Evolutionary conservation across 2,888 invertebrate genomes (phyloP).

Genomic region (Machimus atricapillus): DNA sequence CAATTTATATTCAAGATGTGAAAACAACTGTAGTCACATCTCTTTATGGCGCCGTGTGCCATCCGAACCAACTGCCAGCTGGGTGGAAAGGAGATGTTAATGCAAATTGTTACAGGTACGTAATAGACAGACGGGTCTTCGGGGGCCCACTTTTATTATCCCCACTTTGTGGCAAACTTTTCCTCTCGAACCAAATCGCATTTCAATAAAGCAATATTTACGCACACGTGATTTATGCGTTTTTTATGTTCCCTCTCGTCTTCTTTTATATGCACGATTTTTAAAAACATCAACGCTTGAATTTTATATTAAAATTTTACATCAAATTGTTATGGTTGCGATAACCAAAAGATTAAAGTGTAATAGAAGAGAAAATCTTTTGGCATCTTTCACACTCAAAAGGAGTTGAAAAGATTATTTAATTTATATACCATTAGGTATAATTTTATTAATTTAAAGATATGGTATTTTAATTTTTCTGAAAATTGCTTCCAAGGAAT

Average conservation of each 20-base stretch:
- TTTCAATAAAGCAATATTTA: constrained; percentile 34
- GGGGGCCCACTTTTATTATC: constrained; percentile 23
- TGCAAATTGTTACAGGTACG: constrained; percentile 47
- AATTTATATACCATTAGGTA: too few species aligned
- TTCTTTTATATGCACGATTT: neutral
- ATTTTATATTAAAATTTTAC: neutral
- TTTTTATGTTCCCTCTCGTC: neutral
- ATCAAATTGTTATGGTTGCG: neutral
- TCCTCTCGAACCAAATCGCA: neutral
- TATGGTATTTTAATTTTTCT: too few species aligned
- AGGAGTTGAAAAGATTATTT: too few species aligned
- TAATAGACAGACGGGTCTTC: constrained; percentile 11
- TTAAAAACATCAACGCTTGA: neutral
- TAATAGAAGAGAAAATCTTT: neutral
- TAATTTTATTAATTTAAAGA: too few species aligned
- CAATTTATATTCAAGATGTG: constrained; percentile 63
- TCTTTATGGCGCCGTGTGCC: constrained; percentile 45
- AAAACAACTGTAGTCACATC: constrained; percentile 53
- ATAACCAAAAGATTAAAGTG: neutral
- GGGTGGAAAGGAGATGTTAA: constrained; percentile 40
- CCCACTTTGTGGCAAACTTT: constrained; percentile 16
- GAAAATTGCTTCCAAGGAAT: too few species aligned
- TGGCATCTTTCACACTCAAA: neutral
- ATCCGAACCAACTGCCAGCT: constrained; percentile 26
- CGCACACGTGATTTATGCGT: neutral